A percentile compares a stretch with the other conserved stretches of the same genome.
Evolutionary conservation across 2,888 invertebrate genomes (phyloP).

Genomic region (Penaeus monodon): DNA sequence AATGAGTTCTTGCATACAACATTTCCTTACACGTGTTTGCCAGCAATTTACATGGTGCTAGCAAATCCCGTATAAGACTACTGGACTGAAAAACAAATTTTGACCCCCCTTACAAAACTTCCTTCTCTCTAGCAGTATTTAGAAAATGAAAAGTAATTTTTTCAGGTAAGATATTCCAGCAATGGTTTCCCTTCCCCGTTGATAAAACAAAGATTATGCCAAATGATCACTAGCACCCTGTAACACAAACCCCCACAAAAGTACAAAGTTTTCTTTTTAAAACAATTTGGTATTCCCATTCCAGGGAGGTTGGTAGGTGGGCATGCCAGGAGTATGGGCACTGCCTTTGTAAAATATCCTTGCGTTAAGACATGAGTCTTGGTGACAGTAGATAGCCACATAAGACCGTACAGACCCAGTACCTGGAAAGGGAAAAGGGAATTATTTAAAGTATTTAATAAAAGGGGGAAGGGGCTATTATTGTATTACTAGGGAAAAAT

Average conservation of each 20-base stretch:
- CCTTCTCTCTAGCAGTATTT: too few species aligned
- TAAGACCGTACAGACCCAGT: slow-evolving; percentile 99
- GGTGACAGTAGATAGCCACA: slow-evolving; percentile 99
- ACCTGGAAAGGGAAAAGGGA: slow-evolving; percentile 73
- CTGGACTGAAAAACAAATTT: neutral
- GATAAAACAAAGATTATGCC: neutral
- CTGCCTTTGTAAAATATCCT: slow-evolving; percentile 1
- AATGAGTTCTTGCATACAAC: neutral
- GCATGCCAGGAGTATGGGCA: neutral
- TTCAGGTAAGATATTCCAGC: too few species aligned
- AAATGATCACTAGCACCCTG: slow-evolving; percentile 7
- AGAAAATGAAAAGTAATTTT: too few species aligned
- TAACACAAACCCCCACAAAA: slow-evolving; percentile 10
- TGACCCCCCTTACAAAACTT: too few species aligned
- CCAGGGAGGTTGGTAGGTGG: slow-evolving; percentile 15
- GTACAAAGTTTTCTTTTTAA: neutral
- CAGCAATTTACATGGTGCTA: slow-evolving; percentile 11
- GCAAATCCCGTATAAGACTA: neutral
- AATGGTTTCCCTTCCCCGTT: neutral
- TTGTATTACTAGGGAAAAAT: too few species aligned
- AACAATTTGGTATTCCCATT: slow-evolving; percentile 9
- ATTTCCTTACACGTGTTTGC: neutral
- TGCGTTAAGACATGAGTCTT: slow-evolving; percentile 73
- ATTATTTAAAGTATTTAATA: neutral
- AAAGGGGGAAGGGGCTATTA: too few species aligned